phyloP scores from a whole-genome alignment of 37 sponge, comb jelly and placozoan genomes.

The Beroe ovata region DNA sequence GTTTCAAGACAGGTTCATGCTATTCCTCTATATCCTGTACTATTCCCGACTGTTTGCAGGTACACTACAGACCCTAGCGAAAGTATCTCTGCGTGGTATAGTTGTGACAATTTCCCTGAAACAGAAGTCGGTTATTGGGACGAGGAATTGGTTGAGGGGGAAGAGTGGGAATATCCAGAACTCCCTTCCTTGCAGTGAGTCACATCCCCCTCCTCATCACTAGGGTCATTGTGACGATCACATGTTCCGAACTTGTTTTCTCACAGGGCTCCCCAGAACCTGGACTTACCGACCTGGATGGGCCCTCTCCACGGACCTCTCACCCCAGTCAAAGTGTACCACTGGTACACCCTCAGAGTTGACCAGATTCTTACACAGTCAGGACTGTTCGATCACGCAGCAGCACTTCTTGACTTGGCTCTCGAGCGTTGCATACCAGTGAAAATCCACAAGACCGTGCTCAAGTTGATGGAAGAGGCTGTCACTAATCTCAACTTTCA shows the following conservation, averaged over 20 bases:
- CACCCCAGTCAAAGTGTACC: background rate
- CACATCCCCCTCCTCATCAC: background rate
- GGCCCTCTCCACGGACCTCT: background rate
- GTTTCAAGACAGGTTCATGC: no score
- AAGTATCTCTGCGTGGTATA: background rate
- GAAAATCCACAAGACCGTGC: background rate
- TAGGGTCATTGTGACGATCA: background rate
- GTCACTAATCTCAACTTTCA: constrained; percentile 4
- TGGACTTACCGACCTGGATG: background rate
- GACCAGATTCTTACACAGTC: constrained; percentile 24
- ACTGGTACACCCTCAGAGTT: background rate
- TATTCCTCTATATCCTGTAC: no score
- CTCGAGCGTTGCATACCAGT: constrained; percentile 7
- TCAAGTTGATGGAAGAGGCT: background rate
- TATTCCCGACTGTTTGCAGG: background rate
- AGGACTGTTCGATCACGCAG: constrained; percentile 20
- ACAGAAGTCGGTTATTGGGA: constrained; percentile 41
- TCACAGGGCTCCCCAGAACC: background rate
- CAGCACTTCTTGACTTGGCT: background rate
- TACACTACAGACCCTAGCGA: background rate
- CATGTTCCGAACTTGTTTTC: no score
- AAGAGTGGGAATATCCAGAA: background rate
- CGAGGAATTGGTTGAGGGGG: constrained; percentile 19
- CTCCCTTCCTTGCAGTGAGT: constrained; percentile 13
- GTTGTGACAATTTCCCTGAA: background rate